Evolutionary conservation across 2,888 invertebrate genomes (phyloP).

Genomic region (Drosophila neoperkinsi): DNA sequence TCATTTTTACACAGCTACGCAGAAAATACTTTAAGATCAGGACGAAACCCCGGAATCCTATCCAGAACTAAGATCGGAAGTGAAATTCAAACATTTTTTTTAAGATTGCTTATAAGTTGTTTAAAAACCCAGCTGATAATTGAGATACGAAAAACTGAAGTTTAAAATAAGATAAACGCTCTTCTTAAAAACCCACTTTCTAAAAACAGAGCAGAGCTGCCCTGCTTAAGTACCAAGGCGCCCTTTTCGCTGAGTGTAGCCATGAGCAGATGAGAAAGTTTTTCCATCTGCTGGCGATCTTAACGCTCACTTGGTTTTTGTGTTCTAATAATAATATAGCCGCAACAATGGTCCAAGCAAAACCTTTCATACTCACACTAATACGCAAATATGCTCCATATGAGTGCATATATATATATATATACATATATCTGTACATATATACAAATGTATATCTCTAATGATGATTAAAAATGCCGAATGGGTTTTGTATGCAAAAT

Average conservation of each 20-base stretch:
- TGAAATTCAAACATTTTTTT: neutral
- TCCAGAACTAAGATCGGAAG: neutral
- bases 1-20: fast-evolving
- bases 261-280: conserved; percentile 66
- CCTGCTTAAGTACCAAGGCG: neutral
- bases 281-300: conserved; percentile 59
- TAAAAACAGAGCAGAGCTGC: neutral
- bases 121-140: neutral
- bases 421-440: neutral
- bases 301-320: conserved; percentile 78
- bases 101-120: neutral
- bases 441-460: neutral
- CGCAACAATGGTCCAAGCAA: conserved; percentile 45
- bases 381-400: neutral
- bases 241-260: conserved; percentile 5
- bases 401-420: neutral
- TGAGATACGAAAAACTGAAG: too few species aligned
- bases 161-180: neutral
- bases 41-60: neutral
- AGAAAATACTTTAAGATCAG: too few species aligned
- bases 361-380: conserved; percentile 24
- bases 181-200: neutral
- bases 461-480: conserved; percentile 60
- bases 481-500: conserved; percentile 75
- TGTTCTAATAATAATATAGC: conserved; percentile 71